Conservation (phyloP, 2,888 invertebrate species). For the Pollenia angustigena region DNA sequence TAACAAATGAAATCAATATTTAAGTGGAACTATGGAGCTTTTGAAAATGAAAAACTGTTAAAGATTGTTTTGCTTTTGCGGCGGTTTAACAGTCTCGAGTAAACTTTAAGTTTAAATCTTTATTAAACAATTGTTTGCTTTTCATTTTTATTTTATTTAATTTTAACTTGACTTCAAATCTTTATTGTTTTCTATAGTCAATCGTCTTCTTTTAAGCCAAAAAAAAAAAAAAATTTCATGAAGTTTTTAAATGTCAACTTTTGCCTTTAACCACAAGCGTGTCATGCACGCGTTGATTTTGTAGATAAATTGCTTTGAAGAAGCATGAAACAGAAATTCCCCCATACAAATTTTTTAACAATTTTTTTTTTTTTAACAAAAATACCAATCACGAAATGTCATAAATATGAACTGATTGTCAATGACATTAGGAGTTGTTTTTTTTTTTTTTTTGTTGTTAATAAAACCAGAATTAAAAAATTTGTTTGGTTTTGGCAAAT, state of each 20-base stretch:
- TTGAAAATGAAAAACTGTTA: neutral
- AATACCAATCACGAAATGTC: conserved; percentile 68
- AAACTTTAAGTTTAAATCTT: neutral
- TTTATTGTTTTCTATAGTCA: neutral
- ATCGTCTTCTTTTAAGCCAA: neutral
- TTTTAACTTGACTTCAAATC: conserved; percentile 3
- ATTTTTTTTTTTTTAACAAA: conserved; percentile 10
- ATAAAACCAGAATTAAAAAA: conserved; percentile 7
- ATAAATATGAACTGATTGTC: conserved; percentile 61
- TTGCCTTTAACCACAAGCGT: conserved; percentile 67
- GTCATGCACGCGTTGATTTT: conserved; percentile 69
- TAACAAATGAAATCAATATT: neutral
- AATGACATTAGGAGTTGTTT: conserved; percentile 64
- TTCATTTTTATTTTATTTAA: neutral
- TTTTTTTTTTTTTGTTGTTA: neutral
- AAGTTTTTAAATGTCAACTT: conserved; percentile 63
- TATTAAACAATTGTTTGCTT: conserved; percentile 27
- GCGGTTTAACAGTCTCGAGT: neutral
- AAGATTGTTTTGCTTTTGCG: neutral
- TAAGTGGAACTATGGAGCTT: neutral
- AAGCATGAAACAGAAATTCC: neutral
- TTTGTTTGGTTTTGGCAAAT: neutral
- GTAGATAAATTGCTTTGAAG: conserved; percentile 42
- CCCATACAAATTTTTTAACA: neutral
- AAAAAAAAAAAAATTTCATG: neutral